These are phyloP conservation scores for Petrophora chlorosata DNA, from an alignment of 2,888 invertebrate genomes.

Conservation along the genomic window DNA sequence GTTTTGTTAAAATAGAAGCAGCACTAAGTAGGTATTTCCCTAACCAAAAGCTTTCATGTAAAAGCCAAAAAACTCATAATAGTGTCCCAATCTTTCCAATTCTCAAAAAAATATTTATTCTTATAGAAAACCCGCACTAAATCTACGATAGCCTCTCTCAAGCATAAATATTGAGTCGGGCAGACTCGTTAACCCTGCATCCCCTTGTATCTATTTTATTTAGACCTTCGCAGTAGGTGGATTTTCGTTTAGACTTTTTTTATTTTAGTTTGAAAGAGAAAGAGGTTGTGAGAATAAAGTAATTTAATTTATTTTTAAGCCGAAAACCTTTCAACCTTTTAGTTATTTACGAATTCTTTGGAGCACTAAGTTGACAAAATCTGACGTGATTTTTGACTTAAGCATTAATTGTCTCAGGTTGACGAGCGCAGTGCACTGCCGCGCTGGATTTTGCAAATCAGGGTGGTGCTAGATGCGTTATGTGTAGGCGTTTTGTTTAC, in stretches of 20 bases:
- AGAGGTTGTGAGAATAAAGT: neutral
- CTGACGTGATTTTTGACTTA: too few species aligned
- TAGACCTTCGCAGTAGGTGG: constrained; percentile 11
- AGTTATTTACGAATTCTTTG: too few species aligned
- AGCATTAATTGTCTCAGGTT: too few species aligned
- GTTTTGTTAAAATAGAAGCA: too few species aligned
- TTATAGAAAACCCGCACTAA: constrained; percentile 28
- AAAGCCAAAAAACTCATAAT: constrained; percentile 13
- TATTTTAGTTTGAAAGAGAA: constrained; percentile 4
- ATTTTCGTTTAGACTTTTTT: neutral
- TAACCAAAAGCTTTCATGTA: constrained; percentile 3
- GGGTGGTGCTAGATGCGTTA: too few species aligned
- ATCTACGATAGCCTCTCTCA: constrained; percentile 24
- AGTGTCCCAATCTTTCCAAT: constrained; percentile 12
- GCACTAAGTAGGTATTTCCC: too few species aligned
- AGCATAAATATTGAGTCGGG: constrained; percentile 29
- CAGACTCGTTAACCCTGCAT: constrained; percentile 28
- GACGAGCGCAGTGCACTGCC: too few species aligned
- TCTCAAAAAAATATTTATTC: constrained; percentile 24
- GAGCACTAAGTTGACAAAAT: too few species aligned
- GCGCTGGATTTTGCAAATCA: too few species aligned
- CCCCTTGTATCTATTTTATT: constrained; percentile 28
- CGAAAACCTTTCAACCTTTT: too few species aligned
- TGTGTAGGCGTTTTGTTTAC: too few species aligned
- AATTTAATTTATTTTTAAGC: neutral